Base-by-base conservation (phyloP, 2,797 vertebrate species). In the Eutrigla gurnardus region DNA sequence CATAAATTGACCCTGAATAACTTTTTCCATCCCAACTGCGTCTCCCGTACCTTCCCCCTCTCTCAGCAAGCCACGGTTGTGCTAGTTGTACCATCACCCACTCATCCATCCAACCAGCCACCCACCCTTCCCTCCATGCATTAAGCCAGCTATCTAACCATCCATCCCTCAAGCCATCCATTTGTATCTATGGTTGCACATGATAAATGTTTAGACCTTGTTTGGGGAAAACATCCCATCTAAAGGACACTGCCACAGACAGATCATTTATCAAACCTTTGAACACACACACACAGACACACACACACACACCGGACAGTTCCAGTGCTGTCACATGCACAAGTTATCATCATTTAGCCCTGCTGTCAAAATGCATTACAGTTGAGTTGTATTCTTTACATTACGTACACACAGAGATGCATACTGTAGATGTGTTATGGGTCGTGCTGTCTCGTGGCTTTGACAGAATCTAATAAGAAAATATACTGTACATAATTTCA, bases 121-220 rank as follows among this genome's bases (percentile, higher is more conserved):
- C 39, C 54, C 70, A 53, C 71, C 79, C 68, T 47, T 82, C 81
- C 85, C 81, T 78, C 72, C 82, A 76, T 78, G 77, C 80, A 85
- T 83, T 85, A 82, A 68, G 83, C 72, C 72, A 57, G 85, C 86
- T 81, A 78, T 89, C 87, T 85, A 82, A 77, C 86, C 87, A 86
- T 78, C 83, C 84, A 13, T 83, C 86, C 86, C 85, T 79, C 80
- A 74, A 88, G 80, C 68, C 84, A 76, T 84, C 85, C 83, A 80
- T 91, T 86, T 83, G 65, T 86, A 85, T 85, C 84, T 81, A 72
- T 81, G 85, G 81, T 77, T 75, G 77, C 77, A 78, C 84, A 81
- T 93, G 92, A 93, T 93, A 85, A 92, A 93, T 93, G 92, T 85
- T 87, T 83, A 88, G 89, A 93, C 91, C 91, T 93, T 91, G 91